Conservation (phyloP, 2,113 vertebrate species). For the Corapipo altera region DNA sequence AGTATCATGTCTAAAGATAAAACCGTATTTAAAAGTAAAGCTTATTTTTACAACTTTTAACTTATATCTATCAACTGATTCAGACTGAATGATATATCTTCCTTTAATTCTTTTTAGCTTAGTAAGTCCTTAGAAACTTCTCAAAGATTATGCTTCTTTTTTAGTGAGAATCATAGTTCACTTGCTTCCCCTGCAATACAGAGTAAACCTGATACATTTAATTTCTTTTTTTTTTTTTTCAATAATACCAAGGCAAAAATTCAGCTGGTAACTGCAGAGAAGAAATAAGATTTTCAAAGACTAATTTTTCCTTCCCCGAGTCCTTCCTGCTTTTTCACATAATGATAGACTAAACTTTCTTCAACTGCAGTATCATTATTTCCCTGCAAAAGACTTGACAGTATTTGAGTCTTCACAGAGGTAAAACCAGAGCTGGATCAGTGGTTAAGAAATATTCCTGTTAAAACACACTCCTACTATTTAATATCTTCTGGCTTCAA, state of each 20-base stretch:
- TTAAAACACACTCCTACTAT: not conserved
- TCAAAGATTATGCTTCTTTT: not conserved
- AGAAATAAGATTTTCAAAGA: not conserved
- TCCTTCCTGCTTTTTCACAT: not conserved
- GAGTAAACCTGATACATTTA: not conserved
- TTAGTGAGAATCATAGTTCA: not conserved
- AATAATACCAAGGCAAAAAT: not conserved
- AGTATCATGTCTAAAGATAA: not conserved
- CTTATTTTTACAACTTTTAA: not conserved
- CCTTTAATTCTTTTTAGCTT: not conserved
- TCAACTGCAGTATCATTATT: not conserved
- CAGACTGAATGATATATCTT: not conserved
- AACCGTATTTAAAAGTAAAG: not conserved
- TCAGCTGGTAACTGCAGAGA: not conserved
- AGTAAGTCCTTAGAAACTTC: not conserved
- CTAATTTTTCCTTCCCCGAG: not conserved
- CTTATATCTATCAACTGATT: not conserved
- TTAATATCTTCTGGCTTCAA: not conserved
- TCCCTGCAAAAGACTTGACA: not conserved
- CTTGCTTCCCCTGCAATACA: not conserved
- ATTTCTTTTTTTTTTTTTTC: not conserved
- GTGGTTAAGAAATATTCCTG: not conserved
- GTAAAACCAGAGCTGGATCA: not conserved
- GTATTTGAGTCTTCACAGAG: not conserved
- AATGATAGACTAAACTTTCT: not conserved